Percentiles rank a stretch among this genome's conserved stretches.
These are phyloP conservation scores for Drosophila chauvacae DNA, from an alignment of 1,140 invertebrate genomes.

Conservation along the genomic window DNA sequence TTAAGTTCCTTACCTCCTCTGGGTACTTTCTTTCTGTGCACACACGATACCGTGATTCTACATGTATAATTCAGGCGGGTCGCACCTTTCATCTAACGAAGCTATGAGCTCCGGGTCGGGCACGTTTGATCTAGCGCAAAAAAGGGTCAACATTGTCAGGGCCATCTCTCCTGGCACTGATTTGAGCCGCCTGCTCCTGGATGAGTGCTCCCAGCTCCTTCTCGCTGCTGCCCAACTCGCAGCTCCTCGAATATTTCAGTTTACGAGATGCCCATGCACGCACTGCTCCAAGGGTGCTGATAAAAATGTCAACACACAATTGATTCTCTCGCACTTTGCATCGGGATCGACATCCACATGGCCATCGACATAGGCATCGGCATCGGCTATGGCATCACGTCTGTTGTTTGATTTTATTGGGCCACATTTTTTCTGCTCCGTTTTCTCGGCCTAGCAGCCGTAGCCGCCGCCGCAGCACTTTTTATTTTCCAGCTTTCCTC, in stretches of 20 bases:
- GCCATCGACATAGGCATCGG: slow-evolving; percentile 26
- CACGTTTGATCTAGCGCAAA: slow-evolving; percentile 52
- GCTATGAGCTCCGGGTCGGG: slow-evolving; percentile 33
- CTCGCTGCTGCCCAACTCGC: background rate
- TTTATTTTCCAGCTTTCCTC: slow-evolving; percentile 53
- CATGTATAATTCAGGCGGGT: slow-evolving; percentile 70
- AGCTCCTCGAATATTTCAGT: slow-evolving; percentile 67
- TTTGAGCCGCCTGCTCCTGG: slow-evolving; percentile 36
- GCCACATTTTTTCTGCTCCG: slow-evolving; percentile 64
- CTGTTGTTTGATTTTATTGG: slow-evolving; percentile 82
- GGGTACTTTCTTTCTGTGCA: slow-evolving; percentile 1
- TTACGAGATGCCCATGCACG: slow-evolving; percentile 66
- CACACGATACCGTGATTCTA: slow-evolving; percentile 31
- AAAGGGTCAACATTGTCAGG: slow-evolving; percentile 71
- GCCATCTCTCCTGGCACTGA: slow-evolving; percentile 58
- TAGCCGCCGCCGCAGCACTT: slow-evolving; percentile 27
- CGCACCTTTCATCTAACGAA: slow-evolving; percentile 59
- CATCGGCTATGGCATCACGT: slow-evolving; percentile 61
- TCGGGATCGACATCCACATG: slow-evolving; percentile 28
- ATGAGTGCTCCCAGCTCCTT: background rate
- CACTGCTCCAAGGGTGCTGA: slow-evolving; percentile 58
- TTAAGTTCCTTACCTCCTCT: background rate
- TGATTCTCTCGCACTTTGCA: slow-evolving; percentile 72
- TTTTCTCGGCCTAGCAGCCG: slow-evolving; percentile 31
- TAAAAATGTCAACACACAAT: slow-evolving; percentile 84